Percentiles rank a stretch among this genome's conserved stretches.
These are phyloP conservation scores for Pantherophis alleghaniensis DNA, from an alignment of 2,797 vertebrate species.

Conservation along the genomic window DNA sequence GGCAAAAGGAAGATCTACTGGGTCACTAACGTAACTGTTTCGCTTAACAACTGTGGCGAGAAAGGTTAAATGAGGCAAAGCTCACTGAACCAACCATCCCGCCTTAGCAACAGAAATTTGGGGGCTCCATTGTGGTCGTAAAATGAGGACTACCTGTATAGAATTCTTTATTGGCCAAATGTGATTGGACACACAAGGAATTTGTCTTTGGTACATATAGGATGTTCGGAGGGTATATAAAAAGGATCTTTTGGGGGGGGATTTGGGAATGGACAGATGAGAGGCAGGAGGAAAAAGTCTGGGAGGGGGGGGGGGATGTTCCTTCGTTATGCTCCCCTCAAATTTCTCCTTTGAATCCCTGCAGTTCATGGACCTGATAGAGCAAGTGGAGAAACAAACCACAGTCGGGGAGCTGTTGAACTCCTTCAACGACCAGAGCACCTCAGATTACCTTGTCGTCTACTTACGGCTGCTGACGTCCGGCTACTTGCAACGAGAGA, in stretches of 20 bases:
- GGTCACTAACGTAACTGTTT: neutral
- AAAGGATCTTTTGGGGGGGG: too few species aligned
- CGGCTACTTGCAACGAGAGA: conserved; percentile 89
- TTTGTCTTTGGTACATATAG: too few species aligned
- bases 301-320: neutral
- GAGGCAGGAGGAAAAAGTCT: neutral
- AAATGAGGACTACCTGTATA: neutral
- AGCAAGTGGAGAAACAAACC: conserved; percentile 88
- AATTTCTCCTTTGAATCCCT: neutral
- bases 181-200: too few species aligned
- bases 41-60: neutral
- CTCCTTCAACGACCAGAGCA: conserved; percentile 93
- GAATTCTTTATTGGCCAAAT: too few species aligned
- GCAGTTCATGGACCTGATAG: conserved; percentile 95
- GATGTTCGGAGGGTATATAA: too few species aligned
- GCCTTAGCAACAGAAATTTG: neutral
- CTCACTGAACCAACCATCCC: neutral
- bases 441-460: conserved; percentile 93
- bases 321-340: neutral
- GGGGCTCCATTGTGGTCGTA: neutral
- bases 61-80: neutral
- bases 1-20: too few species aligned
- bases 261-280: neutral
- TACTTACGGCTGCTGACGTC: conserved; percentile 94
- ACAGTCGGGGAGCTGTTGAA: conserved; percentile 82